These are phyloP conservation scores for Diabrotica balteata DNA, from an alignment of 2,888 invertebrate species.

Conservation along the genomic window DNA sequence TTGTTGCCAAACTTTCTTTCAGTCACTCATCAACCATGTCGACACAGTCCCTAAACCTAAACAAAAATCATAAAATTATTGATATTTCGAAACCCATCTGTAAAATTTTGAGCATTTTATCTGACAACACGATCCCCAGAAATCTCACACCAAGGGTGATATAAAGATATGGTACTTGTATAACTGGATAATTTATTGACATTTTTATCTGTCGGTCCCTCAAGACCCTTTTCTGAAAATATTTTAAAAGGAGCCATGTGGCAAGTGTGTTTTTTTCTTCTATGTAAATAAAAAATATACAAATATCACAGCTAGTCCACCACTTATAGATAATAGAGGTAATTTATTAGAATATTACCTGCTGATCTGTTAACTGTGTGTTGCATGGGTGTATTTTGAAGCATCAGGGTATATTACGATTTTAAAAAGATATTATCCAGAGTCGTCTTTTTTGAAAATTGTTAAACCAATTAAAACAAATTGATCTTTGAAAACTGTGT, in stretches of 20 bases:
- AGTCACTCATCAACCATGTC: constrained; percentile 11
- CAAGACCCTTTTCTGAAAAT: constrained; percentile 26
- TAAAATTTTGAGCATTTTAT: constrained; percentile 11
- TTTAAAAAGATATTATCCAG: background rate
- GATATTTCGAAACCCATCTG: background rate
- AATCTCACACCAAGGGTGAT: constrained; percentile 33
- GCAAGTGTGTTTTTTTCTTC: constrained; percentile 18
- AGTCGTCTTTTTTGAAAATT: background rate
- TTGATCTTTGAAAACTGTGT: too few species aligned
- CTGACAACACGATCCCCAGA: constrained; percentile 17
- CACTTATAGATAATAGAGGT: constrained; percentile 18
- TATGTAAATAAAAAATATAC: constrained; percentile 28
- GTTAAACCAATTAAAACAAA: too few species aligned
- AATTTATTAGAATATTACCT: constrained; percentile 22
- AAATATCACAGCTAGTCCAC: constrained; percentile 20
- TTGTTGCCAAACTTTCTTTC: constrained; percentile 2
- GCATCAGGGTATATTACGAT: background rate
- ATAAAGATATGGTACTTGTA: constrained; percentile 31
- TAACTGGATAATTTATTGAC: constrained; percentile 42
- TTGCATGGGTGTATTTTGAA: background rate
- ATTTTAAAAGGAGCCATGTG: constrained; percentile 32
- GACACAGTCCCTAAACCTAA: background rate
- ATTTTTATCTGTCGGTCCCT: constrained; percentile 35
- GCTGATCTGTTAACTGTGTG: constrained; percentile 16
- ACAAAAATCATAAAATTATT: constrained; percentile 6